These are phyloP conservation scores for Oryzias celebensis DNA, from an alignment of 2,113 vertebrate genomes.

Conservation along the genomic window DNA sequence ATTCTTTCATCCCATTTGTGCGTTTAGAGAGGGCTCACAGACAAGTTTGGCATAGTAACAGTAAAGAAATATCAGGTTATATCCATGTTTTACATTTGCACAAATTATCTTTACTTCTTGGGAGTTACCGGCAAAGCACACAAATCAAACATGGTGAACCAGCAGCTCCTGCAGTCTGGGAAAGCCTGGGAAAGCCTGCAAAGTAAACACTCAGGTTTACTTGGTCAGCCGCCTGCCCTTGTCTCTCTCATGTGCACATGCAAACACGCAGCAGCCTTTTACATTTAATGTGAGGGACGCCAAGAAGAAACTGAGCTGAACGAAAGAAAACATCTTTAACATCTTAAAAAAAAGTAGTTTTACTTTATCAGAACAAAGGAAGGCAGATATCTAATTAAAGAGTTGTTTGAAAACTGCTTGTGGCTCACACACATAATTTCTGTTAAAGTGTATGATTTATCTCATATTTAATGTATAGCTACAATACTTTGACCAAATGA, in stretches of 20 bases:
- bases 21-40: too few species aligned
- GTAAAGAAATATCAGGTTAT: slow-evolving; percentile 22
- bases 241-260: slow-evolving; percentile 25
- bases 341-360: too few species aligned
- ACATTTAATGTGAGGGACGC: slow-evolving; percentile 30
- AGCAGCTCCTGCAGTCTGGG: slow-evolving; percentile 38
- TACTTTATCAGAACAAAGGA: too few species aligned
- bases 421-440: slow-evolving; percentile 10
- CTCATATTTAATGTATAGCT: too few species aligned
- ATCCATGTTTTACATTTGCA: slow-evolving; percentile 34
- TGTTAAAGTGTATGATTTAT: not conserved
- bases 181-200: slow-evolving; percentile 58
- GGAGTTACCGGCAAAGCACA: slow-evolving; percentile 13
- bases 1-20: too few species aligned
- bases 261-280: slow-evolving; percentile 25
- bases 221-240: slow-evolving; percentile 32
- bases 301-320: slow-evolving; percentile 25
- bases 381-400: too few species aligned
- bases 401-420: too few species aligned
- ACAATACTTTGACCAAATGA: slow-evolving; percentile 1
- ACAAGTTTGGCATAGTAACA: too few species aligned
- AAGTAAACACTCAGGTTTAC: slow-evolving; percentile 65
- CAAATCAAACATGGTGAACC: slow-evolving; percentile 32
- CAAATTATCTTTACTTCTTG: slow-evolving; percentile 47
- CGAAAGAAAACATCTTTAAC: slow-evolving; percentile 5